Evolutionary conservation across 2,113 vertebrate species (phyloP).

Genomic region (Epinephelus lanceolatus): DNA sequence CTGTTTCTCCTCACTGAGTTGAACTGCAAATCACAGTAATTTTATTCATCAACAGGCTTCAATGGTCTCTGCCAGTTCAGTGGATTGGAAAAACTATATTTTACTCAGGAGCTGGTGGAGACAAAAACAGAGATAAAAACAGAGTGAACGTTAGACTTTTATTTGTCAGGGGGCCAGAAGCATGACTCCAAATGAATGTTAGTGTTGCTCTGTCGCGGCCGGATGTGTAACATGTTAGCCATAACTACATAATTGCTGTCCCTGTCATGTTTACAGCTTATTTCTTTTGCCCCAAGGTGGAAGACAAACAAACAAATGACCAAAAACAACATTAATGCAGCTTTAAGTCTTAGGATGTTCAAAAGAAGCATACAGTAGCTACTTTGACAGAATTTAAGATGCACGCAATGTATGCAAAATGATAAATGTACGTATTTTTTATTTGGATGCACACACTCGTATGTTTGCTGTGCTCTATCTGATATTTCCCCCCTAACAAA

Average conservation of each 20-base stretch:
- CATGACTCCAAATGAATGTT: neutral
- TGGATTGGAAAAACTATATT: too few relatives aligned
- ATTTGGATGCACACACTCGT: neutral
- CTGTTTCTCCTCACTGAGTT: too few relatives aligned
- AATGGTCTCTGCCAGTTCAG: too few relatives aligned
- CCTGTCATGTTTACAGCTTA: neutral
- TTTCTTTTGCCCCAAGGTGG: neutral
- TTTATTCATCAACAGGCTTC: too few relatives aligned
- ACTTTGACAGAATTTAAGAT: too few relatives aligned
- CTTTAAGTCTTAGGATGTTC: neutral
- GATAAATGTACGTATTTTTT: neutral
- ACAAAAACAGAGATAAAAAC: too few relatives aligned
- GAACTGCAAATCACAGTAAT: too few relatives aligned
- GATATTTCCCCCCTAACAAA: neutral
- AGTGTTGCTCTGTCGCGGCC: neutral
- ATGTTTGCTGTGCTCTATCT: constrained; percentile 1
- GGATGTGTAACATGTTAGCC: too few relatives aligned
- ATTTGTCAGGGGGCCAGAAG: neutral
- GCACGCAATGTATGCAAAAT: neutral
- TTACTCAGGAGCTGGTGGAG: too few relatives aligned
- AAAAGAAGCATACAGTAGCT: neutral
- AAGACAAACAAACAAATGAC: neutral
- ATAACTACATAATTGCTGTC: too few relatives aligned
- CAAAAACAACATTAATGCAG: neutral
- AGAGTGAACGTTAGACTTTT: too few relatives aligned